phyloP scores from a whole-genome alignment of 1,140 invertebrate genomes.

The Sinonovacula constricta region DNA sequence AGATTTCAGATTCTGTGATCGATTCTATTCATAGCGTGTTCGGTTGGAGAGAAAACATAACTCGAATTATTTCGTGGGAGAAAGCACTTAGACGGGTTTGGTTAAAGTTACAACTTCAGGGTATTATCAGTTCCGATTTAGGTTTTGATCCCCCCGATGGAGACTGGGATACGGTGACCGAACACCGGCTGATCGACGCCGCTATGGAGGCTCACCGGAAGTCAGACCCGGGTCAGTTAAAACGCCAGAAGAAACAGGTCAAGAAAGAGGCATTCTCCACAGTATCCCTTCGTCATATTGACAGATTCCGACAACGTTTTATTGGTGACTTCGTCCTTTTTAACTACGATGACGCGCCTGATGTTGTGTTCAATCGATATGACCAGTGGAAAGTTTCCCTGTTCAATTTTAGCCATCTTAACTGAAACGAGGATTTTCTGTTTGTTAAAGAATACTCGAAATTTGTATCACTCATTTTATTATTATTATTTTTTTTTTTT shows the following conservation, averaged over 20 bases:
- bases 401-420: constrained; percentile 1
- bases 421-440: too few relatives aligned
- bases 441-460: too few relatives aligned
- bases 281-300: background rate
- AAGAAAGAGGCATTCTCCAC: background rate
- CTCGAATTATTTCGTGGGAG: constrained; percentile 5
- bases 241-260: constrained; percentile 3
- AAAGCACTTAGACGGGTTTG: constrained; percentile 24
- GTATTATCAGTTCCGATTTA: constrained; percentile 18
- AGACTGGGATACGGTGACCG: background rate
- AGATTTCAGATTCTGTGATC: constrained; percentile 17
- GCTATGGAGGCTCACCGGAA: constrained; percentile 2
- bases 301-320: constrained; percentile 1
- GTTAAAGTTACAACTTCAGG: constrained; percentile 33
- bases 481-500: too few relatives aligned
- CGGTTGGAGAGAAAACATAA: background rate
- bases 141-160: background rate
- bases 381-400: background rate
- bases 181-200: constrained; percentile 13
- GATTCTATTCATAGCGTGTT: constrained; percentile 27
- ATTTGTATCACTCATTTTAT: too few relatives aligned
- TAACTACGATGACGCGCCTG: constrained; percentile 22
- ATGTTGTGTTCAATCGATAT: background rate
- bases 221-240: background rate
- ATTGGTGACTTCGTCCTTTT: constrained; percentile 30